phyloP scores from a whole-genome alignment of 2,113 vertebrate genomes.

The Neoarius graeffei region DNA sequence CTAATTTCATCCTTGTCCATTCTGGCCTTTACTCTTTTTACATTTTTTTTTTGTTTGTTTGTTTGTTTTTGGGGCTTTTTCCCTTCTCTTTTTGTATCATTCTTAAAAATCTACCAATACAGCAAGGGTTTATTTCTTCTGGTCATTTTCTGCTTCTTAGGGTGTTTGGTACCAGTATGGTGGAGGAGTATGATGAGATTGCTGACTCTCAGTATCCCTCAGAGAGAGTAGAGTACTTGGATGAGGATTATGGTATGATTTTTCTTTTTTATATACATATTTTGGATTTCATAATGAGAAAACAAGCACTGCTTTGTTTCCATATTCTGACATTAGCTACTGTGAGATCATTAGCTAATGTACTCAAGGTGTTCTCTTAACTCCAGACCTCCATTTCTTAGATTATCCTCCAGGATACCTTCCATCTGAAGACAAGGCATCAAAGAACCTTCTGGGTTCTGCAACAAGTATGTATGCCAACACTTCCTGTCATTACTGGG shows the following conservation, averaged over 20 bases:
- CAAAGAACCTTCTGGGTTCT: conserved; percentile 94
- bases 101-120: not conserved
- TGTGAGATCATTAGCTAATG: conserved; percentile 2
- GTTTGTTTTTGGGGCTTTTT: no score
- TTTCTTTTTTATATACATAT: no score
- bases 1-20: no score
- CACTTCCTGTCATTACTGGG: not conserved
- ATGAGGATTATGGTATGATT: conserved; percentile 91
- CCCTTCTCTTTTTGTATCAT: no score
- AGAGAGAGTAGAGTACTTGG: conserved; percentile 88
- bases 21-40: no score
- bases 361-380: conserved; percentile 36
- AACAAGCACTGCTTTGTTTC: not conserved
- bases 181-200: conserved; percentile 98
- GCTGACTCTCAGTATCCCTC: conserved; percentile 94
- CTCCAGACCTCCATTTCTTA: conserved; percentile 59
- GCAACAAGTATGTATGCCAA: conserved; percentile 86
- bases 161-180: conserved; percentile 99
- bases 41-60: no score
- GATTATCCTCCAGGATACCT: conserved; percentile 91
- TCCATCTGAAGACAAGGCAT: conserved; percentile 88
- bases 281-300: conserved; percentile 2
- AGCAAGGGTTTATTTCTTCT: not conserved
- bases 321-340: not conserved
- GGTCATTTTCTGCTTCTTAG: conserved; percentile 62